Evolutionary conservation across 2,113 vertebrate genomes (phyloP), one percentile per base, ranked within the genome.

Genomic region (Macquaria australasica): DNA sequence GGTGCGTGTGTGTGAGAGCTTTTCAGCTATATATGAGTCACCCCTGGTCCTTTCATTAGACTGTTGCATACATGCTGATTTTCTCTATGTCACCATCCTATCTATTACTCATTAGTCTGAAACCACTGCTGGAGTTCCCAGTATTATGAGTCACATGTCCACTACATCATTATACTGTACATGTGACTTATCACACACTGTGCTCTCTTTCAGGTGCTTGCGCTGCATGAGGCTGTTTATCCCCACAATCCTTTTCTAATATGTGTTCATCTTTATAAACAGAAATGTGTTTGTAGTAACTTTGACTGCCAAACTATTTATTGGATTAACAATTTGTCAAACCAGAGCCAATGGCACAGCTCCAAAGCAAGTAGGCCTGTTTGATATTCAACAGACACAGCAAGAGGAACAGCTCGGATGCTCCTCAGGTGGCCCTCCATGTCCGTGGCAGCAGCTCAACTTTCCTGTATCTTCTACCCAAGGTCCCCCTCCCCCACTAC

Each of bases 361-460:
- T 79, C 89, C 87, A 89, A 79, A 80, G 81, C 76, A 76, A 79
- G 82, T 43, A 48, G 62, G 62, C 48, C 77, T 62, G 83, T 74
- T 89, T 88, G 53, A 84, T 78, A 91, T 89, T 89, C 78, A 82
- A 45, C 84, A 70, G 56, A 77, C 76, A 70, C 75, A 82, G 81
- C 62, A 67, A 68, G 72, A 83, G 78, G 83, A 90, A 91, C 89
- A 93, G 90, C 88, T 84, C 63, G 86, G 90, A 68, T 64, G 85
- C 92, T 93, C 94, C 87, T 94, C 91, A 91, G 95, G 94, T 94
- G 94, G 85, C 79, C 90, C 74, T 82, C 41, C 82, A 77, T 84
- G 90, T 92, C 85, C 53, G 39, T 89, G 83, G 89, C 92, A 77
- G 83, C 74, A 25, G 62, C 84, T 91, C 87, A 85, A 84, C 84